phyloP scores from a whole-genome alignment of 2,888 invertebrate species.

The Brenthis ino region DNA sequence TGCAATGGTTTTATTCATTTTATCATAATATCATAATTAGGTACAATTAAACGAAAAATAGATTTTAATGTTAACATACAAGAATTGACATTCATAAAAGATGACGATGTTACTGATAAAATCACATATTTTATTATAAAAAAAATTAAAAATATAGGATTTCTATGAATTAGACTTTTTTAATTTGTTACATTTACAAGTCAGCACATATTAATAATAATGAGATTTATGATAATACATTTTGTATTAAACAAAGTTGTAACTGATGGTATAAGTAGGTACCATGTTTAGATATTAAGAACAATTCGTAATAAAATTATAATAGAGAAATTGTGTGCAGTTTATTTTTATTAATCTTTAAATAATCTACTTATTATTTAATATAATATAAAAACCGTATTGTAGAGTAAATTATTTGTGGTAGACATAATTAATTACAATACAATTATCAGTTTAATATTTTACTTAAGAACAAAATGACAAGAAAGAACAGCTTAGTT shows the following conservation, averaged over 20 bases:
- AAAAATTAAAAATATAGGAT: constrained; percentile 6
- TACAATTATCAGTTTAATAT: not conserved
- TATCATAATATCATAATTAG: constrained; percentile 24
- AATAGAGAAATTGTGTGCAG: constrained; percentile 21
- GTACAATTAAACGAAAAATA: constrained; percentile 21
- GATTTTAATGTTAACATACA: not conserved
- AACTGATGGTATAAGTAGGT: constrained; percentile 52
- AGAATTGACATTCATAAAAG: constrained; percentile 23
- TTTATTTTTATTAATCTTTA: constrained; percentile 23
- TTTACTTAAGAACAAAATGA: not conserved
- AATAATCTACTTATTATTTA: not conserved
- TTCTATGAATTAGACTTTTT: constrained; percentile 24
- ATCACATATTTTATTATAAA: constrained; percentile 12
- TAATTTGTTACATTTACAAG: constrained; percentile 30
- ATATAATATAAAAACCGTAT: not conserved
- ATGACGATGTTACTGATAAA: constrained; percentile 29
- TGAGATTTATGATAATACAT: constrained; percentile 34
- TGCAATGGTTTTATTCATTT: constrained; percentile 29
- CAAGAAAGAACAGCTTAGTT: not conserved
- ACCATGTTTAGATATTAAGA: constrained; percentile 68
- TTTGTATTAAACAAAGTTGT: constrained; percentile 39
- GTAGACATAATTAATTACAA: not conserved
- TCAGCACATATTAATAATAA: constrained; percentile 25
- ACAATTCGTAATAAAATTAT: constrained; percentile 68
- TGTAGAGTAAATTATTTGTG: not conserved